phyloP scores from a whole-genome alignment of 1,140 invertebrate species.

The Rhysida immarginata region DNA sequence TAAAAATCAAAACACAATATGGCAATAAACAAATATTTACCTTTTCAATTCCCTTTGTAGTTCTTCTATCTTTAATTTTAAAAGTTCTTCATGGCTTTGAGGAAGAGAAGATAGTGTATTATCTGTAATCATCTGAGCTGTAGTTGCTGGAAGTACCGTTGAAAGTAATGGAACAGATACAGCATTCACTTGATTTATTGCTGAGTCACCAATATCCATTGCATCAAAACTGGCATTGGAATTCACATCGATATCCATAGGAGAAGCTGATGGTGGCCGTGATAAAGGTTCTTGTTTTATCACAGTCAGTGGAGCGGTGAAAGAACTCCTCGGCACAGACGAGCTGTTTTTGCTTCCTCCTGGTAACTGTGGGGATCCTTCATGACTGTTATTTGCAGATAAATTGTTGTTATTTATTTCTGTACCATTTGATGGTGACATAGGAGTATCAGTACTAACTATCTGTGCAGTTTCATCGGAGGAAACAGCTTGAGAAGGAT shows the following conservation, averaged over 20 bases:
- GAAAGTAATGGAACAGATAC: neutral
- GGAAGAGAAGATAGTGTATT: neutral
- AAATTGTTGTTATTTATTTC: slow-evolving; percentile 3
- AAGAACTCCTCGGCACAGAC: neutral
- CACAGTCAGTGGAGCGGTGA: neutral
- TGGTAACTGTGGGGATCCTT: neutral
- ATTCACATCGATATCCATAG: slow-evolving; percentile 27
- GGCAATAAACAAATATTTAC: neutral
- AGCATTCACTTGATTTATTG: too few species aligned
- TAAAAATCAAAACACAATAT: too few species aligned
- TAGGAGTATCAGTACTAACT: neutral
- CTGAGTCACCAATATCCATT: slow-evolving; percentile 13
- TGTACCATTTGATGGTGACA: neutral
- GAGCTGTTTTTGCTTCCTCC: neutral
- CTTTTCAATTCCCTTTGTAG: slow-evolving; percentile 56
- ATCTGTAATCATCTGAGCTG: neutral
- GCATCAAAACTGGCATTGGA: slow-evolving; percentile 8
- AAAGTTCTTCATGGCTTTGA: neutral
- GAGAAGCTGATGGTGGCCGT: slow-evolving; percentile 27
- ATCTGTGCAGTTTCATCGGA: neutral
- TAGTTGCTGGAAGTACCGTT: slow-evolving; percentile 2
- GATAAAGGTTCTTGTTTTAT: slow-evolving; percentile 2
- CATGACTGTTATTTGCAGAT: neutral
- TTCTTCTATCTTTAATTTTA: slow-evolving; percentile 63
- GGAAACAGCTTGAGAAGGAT: neutral